Percentiles rank a stretch among this genome's conserved stretches.
Conservation (phyloP, 92 coral and sea anemone genomes). For the Epizoanthus fatuus region DNA sequence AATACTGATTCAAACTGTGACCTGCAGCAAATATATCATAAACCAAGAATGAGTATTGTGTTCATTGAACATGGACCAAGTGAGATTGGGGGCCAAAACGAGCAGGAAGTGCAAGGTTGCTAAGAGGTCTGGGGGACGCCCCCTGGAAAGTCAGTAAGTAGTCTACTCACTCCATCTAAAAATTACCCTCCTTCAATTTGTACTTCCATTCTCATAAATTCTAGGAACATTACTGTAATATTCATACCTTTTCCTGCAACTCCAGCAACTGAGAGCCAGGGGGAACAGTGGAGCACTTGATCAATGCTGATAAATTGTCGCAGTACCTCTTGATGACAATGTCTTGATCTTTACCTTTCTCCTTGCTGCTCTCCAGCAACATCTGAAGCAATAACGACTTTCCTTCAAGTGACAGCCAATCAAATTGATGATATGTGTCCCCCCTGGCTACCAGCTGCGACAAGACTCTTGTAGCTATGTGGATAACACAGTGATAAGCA, state of each 20-base stretch:
- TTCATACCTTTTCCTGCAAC: slow-evolving; percentile 93
- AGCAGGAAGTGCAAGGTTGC: too few species aligned
- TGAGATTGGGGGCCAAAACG: too few species aligned
- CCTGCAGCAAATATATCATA: neutral
- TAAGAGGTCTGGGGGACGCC: too few species aligned
- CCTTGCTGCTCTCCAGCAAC: slow-evolving; percentile 46
- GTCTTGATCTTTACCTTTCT: slow-evolving; percentile 44
- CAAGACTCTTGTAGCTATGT: slow-evolving; percentile 65
- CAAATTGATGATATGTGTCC: slow-evolving; percentile 86
- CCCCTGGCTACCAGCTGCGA: slow-evolving; percentile 85
- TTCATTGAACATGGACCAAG: too few species aligned
- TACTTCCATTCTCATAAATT: neutral
- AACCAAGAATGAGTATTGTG: too few species aligned
- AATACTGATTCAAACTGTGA: neutral
- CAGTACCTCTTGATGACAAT: slow-evolving; percentile 71
- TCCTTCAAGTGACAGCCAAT: slow-evolving; percentile 86
- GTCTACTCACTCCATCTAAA: too few species aligned
- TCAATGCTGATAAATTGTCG: slow-evolving; percentile 89
- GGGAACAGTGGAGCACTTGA: slow-evolving; percentile 87
- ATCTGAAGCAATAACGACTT: slow-evolving; percentile 87
- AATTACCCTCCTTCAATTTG: neutral
- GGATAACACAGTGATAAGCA: slow-evolving; percentile 63
- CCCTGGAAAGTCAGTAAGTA: too few species aligned
- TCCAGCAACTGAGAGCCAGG: slow-evolving; percentile 88
- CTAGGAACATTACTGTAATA: neutral